A percentile compares a stretch with the other conserved stretches of the same genome.
Evolutionary conservation across 2,888 invertebrate genomes (phyloP).

Genomic region (Gastrophysa polygoni): DNA sequence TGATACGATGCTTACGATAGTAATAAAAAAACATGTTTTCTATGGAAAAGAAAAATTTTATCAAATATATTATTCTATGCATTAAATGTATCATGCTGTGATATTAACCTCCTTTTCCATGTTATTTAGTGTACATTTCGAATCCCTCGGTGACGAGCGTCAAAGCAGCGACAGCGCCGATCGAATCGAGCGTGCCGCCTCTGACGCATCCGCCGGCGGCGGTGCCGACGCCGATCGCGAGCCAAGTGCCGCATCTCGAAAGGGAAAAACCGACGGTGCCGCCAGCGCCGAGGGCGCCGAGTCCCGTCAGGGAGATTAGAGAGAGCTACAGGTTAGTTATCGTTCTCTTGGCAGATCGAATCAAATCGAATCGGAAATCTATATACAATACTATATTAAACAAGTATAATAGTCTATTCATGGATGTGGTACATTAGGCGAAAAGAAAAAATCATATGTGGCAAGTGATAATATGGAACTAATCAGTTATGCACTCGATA

Average conservation of each 20-base stretch:
- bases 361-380: no score
- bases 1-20: no score
- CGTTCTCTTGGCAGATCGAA: not conserved
- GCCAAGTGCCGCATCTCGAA: constrained; percentile 21
- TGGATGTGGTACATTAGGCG: no score
- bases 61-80: no score
- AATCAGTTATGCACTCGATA: no score
- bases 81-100: not conserved
- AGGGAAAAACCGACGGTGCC: constrained; percentile 50
- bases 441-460: no score
- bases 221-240: constrained; percentile 7
- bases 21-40: no score
- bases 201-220: constrained; percentile 13
- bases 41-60: no score
- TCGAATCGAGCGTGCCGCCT: constrained; percentile 18
- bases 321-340: constrained; percentile 79
- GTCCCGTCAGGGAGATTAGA: constrained; percentile 66
- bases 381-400: no score
- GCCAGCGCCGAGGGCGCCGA: constrained; percentile 77
- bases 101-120: not conserved
- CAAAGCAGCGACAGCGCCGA: constrained; percentile 18
- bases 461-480: no score
- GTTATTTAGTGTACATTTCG: constrained; percentile 65
- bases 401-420: no score
- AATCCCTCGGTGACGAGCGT: constrained; percentile 47